These are phyloP conservation scores for Prenolepis imparis DNA, from an alignment of 2,888 invertebrate genomes.

Conservation along the genomic window DNA sequence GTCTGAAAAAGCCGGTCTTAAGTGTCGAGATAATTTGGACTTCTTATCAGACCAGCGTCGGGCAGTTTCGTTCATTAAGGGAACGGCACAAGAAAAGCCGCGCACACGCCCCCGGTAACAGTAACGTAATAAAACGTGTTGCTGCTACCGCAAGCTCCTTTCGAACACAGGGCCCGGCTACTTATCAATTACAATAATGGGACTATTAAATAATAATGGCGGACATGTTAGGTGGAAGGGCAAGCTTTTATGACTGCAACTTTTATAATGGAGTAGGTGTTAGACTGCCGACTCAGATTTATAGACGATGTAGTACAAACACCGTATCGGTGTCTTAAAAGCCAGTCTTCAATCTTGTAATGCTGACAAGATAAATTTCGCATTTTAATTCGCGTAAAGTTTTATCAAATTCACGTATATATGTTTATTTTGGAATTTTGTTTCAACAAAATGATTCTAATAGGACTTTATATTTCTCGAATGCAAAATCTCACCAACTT, in stretches of 20 bases:
- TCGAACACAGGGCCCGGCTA: constrained; percentile 61
- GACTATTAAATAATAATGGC: constrained; percentile 77
- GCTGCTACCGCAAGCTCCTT: constrained; percentile 58
- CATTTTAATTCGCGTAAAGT: constrained; percentile 15
- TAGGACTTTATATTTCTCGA: not conserved
- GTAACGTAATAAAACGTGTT: constrained; percentile 74
- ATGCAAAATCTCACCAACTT: not conserved
- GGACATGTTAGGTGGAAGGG: constrained; percentile 68
- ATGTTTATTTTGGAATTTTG: not conserved
- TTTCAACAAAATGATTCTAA: constrained; percentile 17
- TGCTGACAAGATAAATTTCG: constrained; percentile 27
- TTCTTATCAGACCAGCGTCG: constrained; percentile 73
- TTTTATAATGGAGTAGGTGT: constrained; percentile 71
- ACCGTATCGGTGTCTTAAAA: constrained; percentile 45
- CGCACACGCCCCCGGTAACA: constrained; percentile 56
- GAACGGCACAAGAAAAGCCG: constrained; percentile 64
- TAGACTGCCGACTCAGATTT: constrained; percentile 70
- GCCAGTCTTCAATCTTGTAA: constrained; percentile 66
- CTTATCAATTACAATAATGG: constrained; percentile 78
- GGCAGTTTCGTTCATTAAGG: constrained; percentile 74
- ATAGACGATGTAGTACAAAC: constrained; percentile 71
- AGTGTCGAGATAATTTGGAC: constrained; percentile 68
- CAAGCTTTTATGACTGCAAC: constrained; percentile 67
- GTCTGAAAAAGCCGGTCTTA: constrained; percentile 49
- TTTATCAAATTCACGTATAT: not conserved